Evolutionary conservation across 1,140 invertebrate genomes (phyloP).

Genomic region (Drosophila navojoa): DNA sequence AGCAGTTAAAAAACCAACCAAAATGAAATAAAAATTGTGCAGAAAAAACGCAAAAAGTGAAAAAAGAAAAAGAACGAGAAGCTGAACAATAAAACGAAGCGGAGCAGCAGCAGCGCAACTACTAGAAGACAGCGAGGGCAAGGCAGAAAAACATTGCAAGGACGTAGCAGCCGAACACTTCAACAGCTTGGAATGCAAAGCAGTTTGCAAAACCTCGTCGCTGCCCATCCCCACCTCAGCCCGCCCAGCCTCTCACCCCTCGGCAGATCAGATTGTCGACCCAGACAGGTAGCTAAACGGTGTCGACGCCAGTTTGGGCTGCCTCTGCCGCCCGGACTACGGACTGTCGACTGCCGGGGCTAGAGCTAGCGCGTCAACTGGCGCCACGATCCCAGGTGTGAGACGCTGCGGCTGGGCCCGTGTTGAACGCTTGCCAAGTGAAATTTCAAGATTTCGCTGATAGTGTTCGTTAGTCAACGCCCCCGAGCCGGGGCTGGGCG

Average conservation of each 20-base stretch:
- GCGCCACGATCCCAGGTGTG: slow-evolving; percentile 23
- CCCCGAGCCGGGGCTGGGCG: neutral
- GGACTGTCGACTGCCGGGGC: no score
- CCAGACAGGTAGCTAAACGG: slow-evolving; percentile 54
- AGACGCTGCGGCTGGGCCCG: slow-evolving; percentile 13
- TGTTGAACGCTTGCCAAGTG: slow-evolving; percentile 70
- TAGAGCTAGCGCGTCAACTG: slow-evolving; percentile 31
- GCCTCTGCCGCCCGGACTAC: neutral
- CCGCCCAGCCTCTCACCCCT: neutral
- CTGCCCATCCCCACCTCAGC: neutral
- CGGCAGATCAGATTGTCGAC: slow-evolving; percentile 17
- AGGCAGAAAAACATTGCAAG: slow-evolving; percentile 44
- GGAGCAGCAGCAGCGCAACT: neutral
- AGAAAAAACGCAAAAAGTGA: slow-evolving; percentile 1
- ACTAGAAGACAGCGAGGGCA: neutral
- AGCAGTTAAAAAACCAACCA: slow-evolving; percentile 66
- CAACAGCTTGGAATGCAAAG: slow-evolving; percentile 70
- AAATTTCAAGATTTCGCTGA: slow-evolving; percentile 71
- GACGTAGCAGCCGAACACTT: slow-evolving; percentile 31
- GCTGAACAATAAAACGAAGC: slow-evolving; percentile 9
- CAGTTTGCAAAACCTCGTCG: slow-evolving; percentile 51
- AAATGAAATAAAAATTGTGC: slow-evolving; percentile 61
- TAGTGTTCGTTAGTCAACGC: slow-evolving; percentile 72
- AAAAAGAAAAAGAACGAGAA: slow-evolving; percentile 1
- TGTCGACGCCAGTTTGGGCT: slow-evolving; percentile 37